Percentiles rank a stretch among this genome's conserved stretches.
Conservation (phyloP, 2,797 vertebrate species). For the Crocidura indochinensis region DNA sequence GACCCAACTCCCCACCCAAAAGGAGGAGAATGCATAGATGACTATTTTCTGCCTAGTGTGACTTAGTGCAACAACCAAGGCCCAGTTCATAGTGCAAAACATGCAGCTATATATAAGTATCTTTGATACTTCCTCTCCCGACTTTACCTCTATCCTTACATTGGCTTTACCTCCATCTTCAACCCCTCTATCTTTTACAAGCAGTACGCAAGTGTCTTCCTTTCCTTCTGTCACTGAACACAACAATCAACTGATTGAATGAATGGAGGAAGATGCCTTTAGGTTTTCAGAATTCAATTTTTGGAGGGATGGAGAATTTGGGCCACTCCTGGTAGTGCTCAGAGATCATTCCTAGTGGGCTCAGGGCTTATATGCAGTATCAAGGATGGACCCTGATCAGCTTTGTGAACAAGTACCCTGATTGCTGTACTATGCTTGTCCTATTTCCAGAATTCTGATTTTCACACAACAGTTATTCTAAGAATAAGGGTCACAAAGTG, state of each 20-base stretch:
- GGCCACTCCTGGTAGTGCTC: too few species aligned
- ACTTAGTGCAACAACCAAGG: not conserved
- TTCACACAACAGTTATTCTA: slow-evolving; percentile 35
- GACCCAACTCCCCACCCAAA: too few species aligned
- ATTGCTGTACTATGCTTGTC: not conserved
- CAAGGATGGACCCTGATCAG: too few species aligned
- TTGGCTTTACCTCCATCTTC: not conserved
- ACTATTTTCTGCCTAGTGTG: slow-evolving; percentile 11
- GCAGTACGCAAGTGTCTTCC: not conserved
- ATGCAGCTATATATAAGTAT: not conserved
- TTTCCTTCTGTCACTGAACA: slow-evolving; percentile 25
- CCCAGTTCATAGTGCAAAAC: not conserved
- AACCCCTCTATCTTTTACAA: not conserved
- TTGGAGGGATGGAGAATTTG: too few species aligned
- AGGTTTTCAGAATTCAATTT: too few species aligned
- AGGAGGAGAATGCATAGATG: too few species aligned
- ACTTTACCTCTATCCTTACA: not conserved
- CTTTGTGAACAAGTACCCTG: too few species aligned
- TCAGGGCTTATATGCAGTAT: too few species aligned
- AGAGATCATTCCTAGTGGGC: too few species aligned
- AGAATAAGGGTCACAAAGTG: not conserved
- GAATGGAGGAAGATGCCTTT: not conserved
- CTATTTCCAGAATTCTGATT: slow-evolving; percentile 51
- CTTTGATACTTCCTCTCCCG: not conserved
- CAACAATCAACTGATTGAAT: not conserved